Evolutionary conservation across 1,140 invertebrate genomes (phyloP).

Genomic region (Papilio aristodemus): DNA sequence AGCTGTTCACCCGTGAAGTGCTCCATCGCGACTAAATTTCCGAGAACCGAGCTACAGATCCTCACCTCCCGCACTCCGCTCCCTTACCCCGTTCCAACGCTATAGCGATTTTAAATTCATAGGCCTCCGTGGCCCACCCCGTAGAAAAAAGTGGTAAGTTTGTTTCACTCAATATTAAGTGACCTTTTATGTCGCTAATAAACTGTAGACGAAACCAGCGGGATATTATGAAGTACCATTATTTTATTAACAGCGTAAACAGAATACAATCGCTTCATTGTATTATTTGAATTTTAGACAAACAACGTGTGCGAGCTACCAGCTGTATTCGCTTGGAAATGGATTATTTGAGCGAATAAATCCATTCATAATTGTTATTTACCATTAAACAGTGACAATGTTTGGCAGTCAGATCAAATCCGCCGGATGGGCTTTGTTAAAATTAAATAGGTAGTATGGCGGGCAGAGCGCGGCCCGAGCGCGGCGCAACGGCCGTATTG

Average conservation of each 20-base stretch:
- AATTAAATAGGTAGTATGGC: background rate
- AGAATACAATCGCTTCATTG: background rate
- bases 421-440: background rate
- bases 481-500: background rate
- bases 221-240: background rate
- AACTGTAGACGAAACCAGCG: too few relatives aligned
- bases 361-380: constrained; percentile 7
- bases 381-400: background rate
- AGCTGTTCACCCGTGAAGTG: too few relatives aligned
- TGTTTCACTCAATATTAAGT: too few relatives aligned
- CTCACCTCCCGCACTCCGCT: too few relatives aligned
- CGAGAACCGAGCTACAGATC: too few relatives aligned
- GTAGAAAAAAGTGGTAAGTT: too few relatives aligned
- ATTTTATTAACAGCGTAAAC: background rate
- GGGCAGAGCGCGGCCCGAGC: background rate
- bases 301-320: background rate
- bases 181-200: too few relatives aligned
- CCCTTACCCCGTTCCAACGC: too few relatives aligned
- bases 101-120: too few relatives aligned
- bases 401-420: constrained; percentile 1
- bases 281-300: background rate
- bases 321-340: background rate
- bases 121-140: too few relatives aligned
- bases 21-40: too few relatives aligned
- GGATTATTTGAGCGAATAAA: constrained; percentile 17